phyloP scores from a whole-genome alignment of 2,113 vertebrate genomes.

The Asarcornis scutulata region DNA sequence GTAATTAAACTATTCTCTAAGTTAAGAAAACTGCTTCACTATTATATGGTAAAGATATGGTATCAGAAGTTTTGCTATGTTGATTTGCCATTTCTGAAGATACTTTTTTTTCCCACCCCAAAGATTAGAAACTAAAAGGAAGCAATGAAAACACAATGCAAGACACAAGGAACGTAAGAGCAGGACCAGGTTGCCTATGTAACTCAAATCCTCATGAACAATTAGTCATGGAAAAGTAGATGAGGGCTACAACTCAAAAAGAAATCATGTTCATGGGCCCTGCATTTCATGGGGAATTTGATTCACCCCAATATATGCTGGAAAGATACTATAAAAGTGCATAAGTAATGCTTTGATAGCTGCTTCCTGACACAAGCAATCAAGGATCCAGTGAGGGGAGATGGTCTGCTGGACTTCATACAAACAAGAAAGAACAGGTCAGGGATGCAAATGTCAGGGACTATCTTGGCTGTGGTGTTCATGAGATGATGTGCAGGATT shows the following conservation, averaged over 20 bases:
- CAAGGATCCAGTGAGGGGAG: background rate
- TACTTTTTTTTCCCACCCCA: background rate
- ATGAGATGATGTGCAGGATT: background rate
- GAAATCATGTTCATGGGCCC: background rate
- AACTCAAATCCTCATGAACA: background rate
- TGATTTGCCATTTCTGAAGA: background rate
- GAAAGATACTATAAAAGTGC: background rate
- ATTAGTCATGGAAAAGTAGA: background rate
- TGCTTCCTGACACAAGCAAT: background rate
- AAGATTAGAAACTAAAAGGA: background rate
- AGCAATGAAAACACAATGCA: background rate
- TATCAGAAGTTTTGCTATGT: background rate
- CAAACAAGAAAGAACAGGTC: background rate
- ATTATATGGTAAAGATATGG: background rate
- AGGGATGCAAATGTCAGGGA: background rate
- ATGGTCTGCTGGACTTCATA: background rate
- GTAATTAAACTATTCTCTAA: background rate
- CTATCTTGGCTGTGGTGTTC: background rate
- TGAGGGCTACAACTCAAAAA: background rate
- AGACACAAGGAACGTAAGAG: background rate
- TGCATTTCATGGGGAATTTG: background rate
- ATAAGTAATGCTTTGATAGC: background rate
- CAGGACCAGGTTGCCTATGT: background rate
- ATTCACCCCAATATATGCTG: rapidly evolving
- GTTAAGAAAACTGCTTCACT: background rate